Base-by-base conservation (phyloP, 1,140 invertebrate species). In the Euwallacea similis region DNA sequence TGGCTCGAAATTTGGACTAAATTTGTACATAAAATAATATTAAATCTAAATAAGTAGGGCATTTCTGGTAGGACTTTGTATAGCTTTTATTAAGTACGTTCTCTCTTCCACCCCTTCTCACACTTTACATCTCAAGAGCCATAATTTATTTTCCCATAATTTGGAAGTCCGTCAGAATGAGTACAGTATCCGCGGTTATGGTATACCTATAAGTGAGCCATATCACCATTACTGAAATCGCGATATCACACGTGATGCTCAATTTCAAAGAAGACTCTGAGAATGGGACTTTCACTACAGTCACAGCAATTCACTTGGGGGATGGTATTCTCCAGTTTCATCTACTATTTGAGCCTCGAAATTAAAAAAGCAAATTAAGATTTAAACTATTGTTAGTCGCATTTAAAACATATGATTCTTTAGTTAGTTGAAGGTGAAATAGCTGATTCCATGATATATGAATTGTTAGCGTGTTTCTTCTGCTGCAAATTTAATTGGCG, bases 251-350 rank as follows among this genome's bases (percentile, higher is more conserved):
- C 6, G 59, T 42, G 10, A 11, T 61, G 11, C 7, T 10, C 10
- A 7, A 13, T 11, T 10, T 8, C 16, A 9, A n/a, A 11, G 42
- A 43, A n/a, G 33, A 61, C 11, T 10, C 8, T 4, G 59, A 61
- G 16, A n/a, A 42, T 42, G 11, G 7, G 11, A 10, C 7, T 7
- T 61, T 11, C 11, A 42, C 10, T 4, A 7, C 0, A 9, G 21
- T 61, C 11, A 42, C 0, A n/a, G 33, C 4, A 11, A 42, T 61
- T 6, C 59, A 61, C 11, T 61, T 42, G 42, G 59, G 21, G 4
- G 21, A 33, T 61, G 59, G 6, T 43, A 15, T 61, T 61, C n/a
- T 42, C 7, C 8, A 13, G 33, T n/a, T 61, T 61, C 42, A 61
- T 42, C 11, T 61, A 61, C 11, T 61, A 61, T 33, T 61, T 16